These are phyloP conservation scores for Ophion ventricosus DNA, from an alignment of 2,888 invertebrate species.

Conservation along the genomic window DNA sequence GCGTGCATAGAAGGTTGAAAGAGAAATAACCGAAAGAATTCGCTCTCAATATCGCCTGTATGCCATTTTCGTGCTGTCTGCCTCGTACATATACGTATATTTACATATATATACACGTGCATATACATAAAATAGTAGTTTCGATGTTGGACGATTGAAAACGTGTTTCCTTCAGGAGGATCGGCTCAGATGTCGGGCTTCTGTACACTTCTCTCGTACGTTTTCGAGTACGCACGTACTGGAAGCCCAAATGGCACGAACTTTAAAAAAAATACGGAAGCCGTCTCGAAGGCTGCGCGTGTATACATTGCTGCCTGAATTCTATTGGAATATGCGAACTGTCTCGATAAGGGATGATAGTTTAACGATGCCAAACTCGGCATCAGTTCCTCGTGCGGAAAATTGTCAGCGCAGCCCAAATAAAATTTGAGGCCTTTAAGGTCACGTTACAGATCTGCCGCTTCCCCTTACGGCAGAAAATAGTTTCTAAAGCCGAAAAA, in stretches of 20 bases:
- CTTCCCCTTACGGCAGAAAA: no score
- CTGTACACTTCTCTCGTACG: conserved; percentile 47
- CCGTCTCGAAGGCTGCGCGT: conserved; percentile 33
- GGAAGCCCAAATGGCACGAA: conserved; percentile 28
- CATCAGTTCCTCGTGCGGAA: neutral
- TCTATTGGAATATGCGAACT: conserved; percentile 23
- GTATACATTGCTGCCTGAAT: conserved; percentile 52
- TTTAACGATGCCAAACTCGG: neutral
- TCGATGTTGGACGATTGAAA: conserved; percentile 67
- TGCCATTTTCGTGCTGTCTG: conserved; percentile 37
- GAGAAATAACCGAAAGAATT: conserved; percentile 51
- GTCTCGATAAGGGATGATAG: conserved; percentile 12
- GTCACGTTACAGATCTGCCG: no score
- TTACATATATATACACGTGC: conserved; percentile 1
- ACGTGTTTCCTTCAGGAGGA: conserved; percentile 67
- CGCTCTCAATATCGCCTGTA: conserved; percentile 51
- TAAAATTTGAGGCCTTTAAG: neutral
- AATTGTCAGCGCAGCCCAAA: neutral
- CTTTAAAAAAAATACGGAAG: conserved; percentile 27
- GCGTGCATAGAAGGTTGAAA: conserved; percentile 31
- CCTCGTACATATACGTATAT: neutral
- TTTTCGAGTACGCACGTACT: conserved; percentile 54
- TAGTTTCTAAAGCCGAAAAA: no score
- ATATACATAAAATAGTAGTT: conserved; percentile 32
- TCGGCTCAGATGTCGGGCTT: conserved; percentile 53